Conservation (phyloP, 2,888 invertebrate genomes). For the Merodon equestris region DNA sequence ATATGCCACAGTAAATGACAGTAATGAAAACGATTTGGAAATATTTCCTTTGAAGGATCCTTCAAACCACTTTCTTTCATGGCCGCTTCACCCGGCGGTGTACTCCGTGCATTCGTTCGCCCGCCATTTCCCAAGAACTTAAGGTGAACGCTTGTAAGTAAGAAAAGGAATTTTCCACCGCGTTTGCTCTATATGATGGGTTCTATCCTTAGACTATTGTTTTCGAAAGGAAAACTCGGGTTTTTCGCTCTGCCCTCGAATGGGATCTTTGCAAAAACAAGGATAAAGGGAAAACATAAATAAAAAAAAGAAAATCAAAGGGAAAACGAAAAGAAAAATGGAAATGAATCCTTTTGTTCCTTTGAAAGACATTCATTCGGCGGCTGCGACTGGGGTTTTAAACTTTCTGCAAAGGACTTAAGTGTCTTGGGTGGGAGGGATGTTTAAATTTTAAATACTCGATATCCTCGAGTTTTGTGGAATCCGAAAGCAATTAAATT, state of each 20-base stretch:
- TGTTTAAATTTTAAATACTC: background rate
- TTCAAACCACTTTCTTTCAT: constrained; percentile 65
- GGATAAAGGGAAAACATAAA: background rate
- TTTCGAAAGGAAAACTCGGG: constrained; percentile 61
- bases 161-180: constrained; percentile 50
- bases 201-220: constrained; percentile 41
- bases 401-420: too few relatives aligned
- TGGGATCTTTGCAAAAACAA: constrained; percentile 8
- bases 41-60: constrained; percentile 69
- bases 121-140: background rate
- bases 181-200: constrained; percentile 14
- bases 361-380: constrained; percentile 13
- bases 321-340: constrained; percentile 40
- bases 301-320: constrained; percentile 16
- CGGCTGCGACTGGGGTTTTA: background rate
- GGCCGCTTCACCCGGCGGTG: constrained; percentile 9
- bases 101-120: constrained; percentile 27
- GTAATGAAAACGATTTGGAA: constrained; percentile 68
- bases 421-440: too few relatives aligned
- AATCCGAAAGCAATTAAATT: background rate
- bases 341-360: constrained; percentile 60
- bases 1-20: constrained; percentile 67
- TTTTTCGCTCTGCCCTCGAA: constrained; percentile 38
- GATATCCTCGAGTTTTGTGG: background rate
- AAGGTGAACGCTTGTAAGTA: constrained; percentile 21